phyloP scores from a whole-genome alignment of 2,888 invertebrate genomes.

The Venusia cambrica region DNA sequence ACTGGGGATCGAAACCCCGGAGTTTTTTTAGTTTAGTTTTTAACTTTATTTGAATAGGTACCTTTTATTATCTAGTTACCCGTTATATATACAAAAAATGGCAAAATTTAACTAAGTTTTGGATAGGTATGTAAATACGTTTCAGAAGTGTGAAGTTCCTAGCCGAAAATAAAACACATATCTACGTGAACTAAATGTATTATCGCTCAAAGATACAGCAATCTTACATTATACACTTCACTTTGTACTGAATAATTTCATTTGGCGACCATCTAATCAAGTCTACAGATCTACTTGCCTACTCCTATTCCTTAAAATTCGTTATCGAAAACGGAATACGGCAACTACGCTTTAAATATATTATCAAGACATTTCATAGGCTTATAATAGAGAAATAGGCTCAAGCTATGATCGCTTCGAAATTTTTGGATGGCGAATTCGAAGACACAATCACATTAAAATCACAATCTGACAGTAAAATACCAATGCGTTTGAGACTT shows the following conservation, averaged over 20 bases:
- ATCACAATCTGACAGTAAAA: constrained; percentile 36
- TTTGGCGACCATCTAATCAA: constrained; percentile 49
- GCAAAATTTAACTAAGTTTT: no score
- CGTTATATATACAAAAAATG: no score
- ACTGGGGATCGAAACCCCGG: no score
- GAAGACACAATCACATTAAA: constrained; percentile 28
- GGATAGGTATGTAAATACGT: no score
- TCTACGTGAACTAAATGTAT: constrained; percentile 66
- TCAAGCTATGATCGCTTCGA: no score
- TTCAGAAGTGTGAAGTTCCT: no score
- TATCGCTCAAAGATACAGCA: constrained; percentile 56
- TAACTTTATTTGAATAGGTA: no score
- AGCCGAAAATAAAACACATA: constrained; percentile 38
- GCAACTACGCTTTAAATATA: no score
- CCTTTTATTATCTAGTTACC: no score
- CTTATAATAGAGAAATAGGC: no score
- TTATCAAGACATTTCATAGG: no score
- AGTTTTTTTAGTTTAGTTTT: no score
- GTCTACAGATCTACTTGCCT: constrained; percentile 25
- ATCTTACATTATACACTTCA: constrained; percentile 47
- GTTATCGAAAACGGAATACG: constrained; percentile 11
- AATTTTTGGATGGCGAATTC: constrained; percentile 19
- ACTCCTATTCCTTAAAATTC: constrained; percentile 9
- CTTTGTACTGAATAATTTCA: constrained; percentile 72
- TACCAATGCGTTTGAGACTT: constrained; percentile 41